A percentile compares a stretch with the other conserved stretches of the same genome.
These are phyloP conservation scores for Latheticus oryzae DNA, from an alignment of 2,888 invertebrate species.

Conservation along the genomic window DNA sequence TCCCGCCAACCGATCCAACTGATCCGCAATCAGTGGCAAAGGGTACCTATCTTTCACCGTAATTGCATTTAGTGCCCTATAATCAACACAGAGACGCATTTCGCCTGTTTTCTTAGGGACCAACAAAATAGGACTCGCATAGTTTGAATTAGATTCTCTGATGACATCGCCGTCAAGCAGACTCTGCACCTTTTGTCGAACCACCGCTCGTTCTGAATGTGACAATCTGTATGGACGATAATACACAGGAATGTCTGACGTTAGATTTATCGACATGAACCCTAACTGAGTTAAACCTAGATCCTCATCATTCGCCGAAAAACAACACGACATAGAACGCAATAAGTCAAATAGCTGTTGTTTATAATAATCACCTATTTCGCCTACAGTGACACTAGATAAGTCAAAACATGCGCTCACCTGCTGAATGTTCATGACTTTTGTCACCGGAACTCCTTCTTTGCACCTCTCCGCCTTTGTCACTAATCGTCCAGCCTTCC, in stretches of 20 bases:
- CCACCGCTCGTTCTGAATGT: conserved; percentile 24
- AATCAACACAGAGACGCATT: conserved; percentile 30
- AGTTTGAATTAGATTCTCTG: conserved; percentile 34
- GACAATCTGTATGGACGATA: conserved; percentile 36
- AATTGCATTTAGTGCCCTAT: conserved; percentile 38
- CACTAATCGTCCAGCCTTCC: conserved; percentile 4
- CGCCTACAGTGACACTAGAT: background rate
- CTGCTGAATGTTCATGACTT: background rate
- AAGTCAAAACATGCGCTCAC: conserved; percentile 5
- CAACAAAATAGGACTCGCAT: conserved; percentile 32
- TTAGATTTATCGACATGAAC: conserved; percentile 30
- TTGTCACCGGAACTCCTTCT: background rate
- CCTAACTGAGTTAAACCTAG: conserved; percentile 34
- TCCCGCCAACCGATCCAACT: conserved; percentile 15
- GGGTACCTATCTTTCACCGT: conserved; percentile 24
- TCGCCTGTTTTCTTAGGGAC: conserved; percentile 31
- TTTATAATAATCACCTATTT: background rate
- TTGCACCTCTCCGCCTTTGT: background rate
- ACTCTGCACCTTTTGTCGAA: conserved; percentile 29
- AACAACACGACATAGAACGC: conserved; percentile 2
- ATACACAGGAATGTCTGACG: conserved; percentile 32
- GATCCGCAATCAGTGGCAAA: conserved; percentile 6
- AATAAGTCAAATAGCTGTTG: background rate
- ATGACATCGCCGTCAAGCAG: conserved; percentile 34
- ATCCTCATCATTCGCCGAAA: conserved; percentile 24